Base-by-base conservation (phyloP, 2,113 vertebrate species). In the Rhadina sibilatrix region DNA sequence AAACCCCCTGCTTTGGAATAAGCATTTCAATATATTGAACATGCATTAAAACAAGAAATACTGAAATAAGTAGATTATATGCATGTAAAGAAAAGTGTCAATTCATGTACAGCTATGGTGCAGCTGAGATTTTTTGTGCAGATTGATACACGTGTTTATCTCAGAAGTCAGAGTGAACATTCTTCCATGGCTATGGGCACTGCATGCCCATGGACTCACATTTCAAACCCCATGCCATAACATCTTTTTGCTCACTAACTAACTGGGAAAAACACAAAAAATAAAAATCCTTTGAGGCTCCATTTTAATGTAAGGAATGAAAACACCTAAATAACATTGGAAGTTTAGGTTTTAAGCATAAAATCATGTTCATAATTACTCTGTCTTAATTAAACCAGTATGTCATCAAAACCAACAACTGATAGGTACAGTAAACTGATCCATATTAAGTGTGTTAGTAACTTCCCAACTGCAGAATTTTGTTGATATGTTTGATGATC, bases 101-200 rank as follows among this genome's bases (percentile, higher is more conserved):
- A 31, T 68, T 75, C 15, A 56, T 3, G 20, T 20, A 38, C 14
- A 54, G 38, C 35, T 52, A 33, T 4, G 20, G 38, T 57, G 49
- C 33, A 44, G 38, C 30, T 49, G 37, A 60, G 33, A n/a, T 38
- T 31, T 31, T 74, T 64, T 40, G 31, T 49, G 61, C 61, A 65
- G 30, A 65, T 2, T 31, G 37, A 59, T 44, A 66, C 3, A n/a
- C 0, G 0, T 3, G 19, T 30, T 61, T 44, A 13, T 21, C 54
- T 78, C 47, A 64, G 64, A 70, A 56, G 22, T 40, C n/a, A 74
- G 70, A 76, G 18, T 76, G 44, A 86, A 83, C 21, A 46, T 24
- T 19, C 23, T 65, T 50, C 46, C 40, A 6, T 2, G 31, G 42
- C 42, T 57, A 15, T 1, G 8, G 30, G 21, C 63, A 86, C 27